These are phyloP conservation scores for Papilio polytes DNA, from an alignment of 1,140 invertebrate species.

Conservation along the genomic window DNA sequence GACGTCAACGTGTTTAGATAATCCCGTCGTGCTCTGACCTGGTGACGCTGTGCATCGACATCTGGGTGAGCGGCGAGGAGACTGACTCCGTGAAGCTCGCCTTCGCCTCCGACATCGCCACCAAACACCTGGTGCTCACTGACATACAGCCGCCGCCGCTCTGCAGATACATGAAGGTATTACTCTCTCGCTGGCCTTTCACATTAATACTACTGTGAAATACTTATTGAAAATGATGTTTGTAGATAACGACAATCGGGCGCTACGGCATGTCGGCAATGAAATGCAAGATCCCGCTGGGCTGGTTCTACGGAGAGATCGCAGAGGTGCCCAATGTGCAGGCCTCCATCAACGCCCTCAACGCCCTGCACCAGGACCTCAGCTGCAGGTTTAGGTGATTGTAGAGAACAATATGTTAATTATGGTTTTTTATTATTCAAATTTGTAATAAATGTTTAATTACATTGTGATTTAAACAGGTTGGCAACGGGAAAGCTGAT, in stretches of 20 bases:
- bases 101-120: conserved; percentile 93
- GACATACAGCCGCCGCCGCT: conserved; percentile 95
- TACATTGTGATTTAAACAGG: conserved; percentile 84
- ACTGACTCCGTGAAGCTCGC: conserved; percentile 93
- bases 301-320: conserved; percentile 96
- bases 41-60: conserved; percentile 94
- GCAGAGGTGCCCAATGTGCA: conserved; percentile 82
- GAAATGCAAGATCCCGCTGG: conserved; percentile 94
- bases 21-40: conserved; percentile 94
- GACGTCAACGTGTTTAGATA: conserved; percentile 74
- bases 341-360: conserved; percentile 71
- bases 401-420: background rate
- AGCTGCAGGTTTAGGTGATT: conserved; percentile 75
- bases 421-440: no score
- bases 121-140: conserved; percentile 91
- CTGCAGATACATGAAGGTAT: conserved; percentile 94
- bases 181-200: conserved; percentile 28
- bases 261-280: conserved; percentile 95
- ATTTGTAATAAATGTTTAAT: background rate
- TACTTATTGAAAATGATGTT: conserved; percentile 23
- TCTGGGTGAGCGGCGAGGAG: conserved; percentile 94
- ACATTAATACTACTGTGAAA: no score
- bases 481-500: conserved; percentile 92
- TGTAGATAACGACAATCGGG: conserved; percentile 92
- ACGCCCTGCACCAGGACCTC: conserved; percentile 73